phyloP scores from a whole-genome alignment of 2,888 invertebrate genomes.

The Acanthopleura granulata region DNA sequence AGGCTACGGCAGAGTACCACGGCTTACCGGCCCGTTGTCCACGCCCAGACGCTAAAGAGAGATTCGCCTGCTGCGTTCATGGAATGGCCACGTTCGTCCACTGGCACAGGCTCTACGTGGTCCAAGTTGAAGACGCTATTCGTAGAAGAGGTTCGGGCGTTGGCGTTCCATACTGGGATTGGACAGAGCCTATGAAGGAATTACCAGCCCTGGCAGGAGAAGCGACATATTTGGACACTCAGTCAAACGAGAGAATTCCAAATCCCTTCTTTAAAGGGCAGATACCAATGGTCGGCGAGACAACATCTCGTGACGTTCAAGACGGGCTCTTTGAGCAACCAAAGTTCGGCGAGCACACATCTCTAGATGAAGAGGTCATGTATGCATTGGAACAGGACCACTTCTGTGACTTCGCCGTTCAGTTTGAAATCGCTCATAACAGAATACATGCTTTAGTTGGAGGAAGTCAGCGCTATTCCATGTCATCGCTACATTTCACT shows the following conservation, averaged over 20 bases:
- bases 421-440: conserved; percentile 30
- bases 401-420: conserved; percentile 39
- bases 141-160: conserved; percentile 31
- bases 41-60: conserved; percentile 29
- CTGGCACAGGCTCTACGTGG: conserved; percentile 38
- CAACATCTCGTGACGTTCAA: conserved; percentile 26
- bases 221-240: conserved; percentile 30
- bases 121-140: conserved; percentile 37
- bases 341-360: conserved; percentile 32
- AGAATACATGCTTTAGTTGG: conserved; percentile 26
- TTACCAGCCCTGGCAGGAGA: conserved; percentile 30
- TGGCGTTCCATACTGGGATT: conserved; percentile 42
- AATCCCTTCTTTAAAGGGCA: conserved; percentile 36
- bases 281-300: conserved; percentile 27
- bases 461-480: conserved; percentile 23
- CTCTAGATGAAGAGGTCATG: conserved; percentile 32
- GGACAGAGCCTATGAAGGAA: conserved; percentile 30
- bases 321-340: conserved; percentile 26
- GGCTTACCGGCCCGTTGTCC: conserved; percentile 39
- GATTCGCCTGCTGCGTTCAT: conserved; percentile 32
- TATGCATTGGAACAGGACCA: conserved; percentile 35
- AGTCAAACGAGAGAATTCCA: conserved; percentile 19
- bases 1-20: conserved; percentile 40
- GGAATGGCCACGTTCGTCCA: conserved; percentile 36
- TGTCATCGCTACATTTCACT: conserved; percentile 29